A percentile compares a stretch with the other conserved stretches of the same genome.
phyloP scores from a whole-genome alignment of 1,140 invertebrate species.

The Papilio glaucus region DNA sequence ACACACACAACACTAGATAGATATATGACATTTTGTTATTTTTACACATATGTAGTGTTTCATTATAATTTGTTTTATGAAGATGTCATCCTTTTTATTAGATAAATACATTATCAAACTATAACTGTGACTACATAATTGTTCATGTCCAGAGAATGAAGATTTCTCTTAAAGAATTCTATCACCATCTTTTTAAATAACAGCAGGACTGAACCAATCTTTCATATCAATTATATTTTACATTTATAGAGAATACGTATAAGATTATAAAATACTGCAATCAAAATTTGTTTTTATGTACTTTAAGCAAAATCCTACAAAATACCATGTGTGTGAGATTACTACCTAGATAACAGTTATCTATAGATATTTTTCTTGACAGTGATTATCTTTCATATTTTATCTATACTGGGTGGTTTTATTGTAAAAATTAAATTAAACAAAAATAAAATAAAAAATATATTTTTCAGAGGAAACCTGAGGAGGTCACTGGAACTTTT shows the following conservation, averaged over 20 bases:
- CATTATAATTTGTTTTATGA: too few relatives aligned
- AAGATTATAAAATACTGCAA: neutral
- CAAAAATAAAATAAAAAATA: neutral
- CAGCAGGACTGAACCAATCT: too few relatives aligned
- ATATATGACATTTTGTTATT: too few relatives aligned
- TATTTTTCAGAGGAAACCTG: slow-evolving; percentile 90
- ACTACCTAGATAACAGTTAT: neutral
- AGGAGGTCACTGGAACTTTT: slow-evolving; percentile 92
- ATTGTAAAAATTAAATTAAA: neutral
- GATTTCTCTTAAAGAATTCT: too few relatives aligned
- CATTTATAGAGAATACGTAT: neutral
- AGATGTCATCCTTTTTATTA: too few relatives aligned
- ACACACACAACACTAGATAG: too few relatives aligned
- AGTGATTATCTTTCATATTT: neutral
- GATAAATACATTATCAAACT: too few relatives aligned
- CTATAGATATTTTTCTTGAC: neutral
- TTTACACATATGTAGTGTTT: too few relatives aligned
- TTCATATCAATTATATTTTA: too few relatives aligned
- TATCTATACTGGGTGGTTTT: slow-evolving; percentile 4
- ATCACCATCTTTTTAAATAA: too few relatives aligned
- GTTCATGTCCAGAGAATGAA: too few relatives aligned
- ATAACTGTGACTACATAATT: too few relatives aligned
- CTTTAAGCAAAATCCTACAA: neutral
- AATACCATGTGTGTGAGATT: neutral
- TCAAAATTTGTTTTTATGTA: neutral